phyloP scores from a whole-genome alignment of 2,888 invertebrate genomes.

The Drosophila mulleri region DNA sequence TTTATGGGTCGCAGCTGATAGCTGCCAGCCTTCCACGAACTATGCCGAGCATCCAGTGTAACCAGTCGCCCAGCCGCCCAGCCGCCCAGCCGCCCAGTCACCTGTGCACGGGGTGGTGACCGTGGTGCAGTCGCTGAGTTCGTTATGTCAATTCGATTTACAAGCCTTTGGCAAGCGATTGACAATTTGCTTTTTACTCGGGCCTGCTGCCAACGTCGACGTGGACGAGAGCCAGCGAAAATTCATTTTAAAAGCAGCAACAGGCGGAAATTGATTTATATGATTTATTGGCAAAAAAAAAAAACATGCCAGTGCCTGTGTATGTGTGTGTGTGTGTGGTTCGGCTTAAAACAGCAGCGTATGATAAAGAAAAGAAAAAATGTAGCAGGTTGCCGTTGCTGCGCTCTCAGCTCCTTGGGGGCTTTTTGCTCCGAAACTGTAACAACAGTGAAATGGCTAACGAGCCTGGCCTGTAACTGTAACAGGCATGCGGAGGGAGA shows the following conservation, averaged over 20 bases:
- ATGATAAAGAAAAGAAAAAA: slow-evolving; percentile 25
- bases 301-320: slow-evolving; percentile 11
- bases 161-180: slow-evolving; percentile 73
- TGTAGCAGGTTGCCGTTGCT: slow-evolving; percentile 47
- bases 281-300: slow-evolving; percentile 76
- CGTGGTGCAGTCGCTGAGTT: slow-evolving; percentile 59
- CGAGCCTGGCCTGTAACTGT: slow-evolving; percentile 41
- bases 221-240: slow-evolving; percentile 32
- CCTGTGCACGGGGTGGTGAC: slow-evolving; percentile 28
- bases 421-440: slow-evolving; percentile 44
- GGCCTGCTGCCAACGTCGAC: slow-evolving; percentile 17
- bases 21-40: slow-evolving; percentile 47
- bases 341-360: slow-evolving; percentile 36
- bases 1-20: slow-evolving; percentile 56
- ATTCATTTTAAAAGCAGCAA: slow-evolving; percentile 55
- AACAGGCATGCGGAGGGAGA: slow-evolving; percentile 27
- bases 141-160: slow-evolving; percentile 79
- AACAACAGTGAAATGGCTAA: slow-evolving; percentile 56
- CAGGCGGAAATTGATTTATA: slow-evolving; percentile 84
- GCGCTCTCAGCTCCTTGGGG: slow-evolving; percentile 52
- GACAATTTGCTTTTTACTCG: slow-evolving; percentile 65
- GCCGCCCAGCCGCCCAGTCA: slow-evolving; percentile 10
- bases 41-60: slow-evolving; percentile 21
- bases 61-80: slow-evolving; percentile 18
- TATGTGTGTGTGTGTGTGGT: slow-evolving; percentile 29